Conservation (phyloP, 2,888 invertebrate genomes). For the Patella caerulea region DNA sequence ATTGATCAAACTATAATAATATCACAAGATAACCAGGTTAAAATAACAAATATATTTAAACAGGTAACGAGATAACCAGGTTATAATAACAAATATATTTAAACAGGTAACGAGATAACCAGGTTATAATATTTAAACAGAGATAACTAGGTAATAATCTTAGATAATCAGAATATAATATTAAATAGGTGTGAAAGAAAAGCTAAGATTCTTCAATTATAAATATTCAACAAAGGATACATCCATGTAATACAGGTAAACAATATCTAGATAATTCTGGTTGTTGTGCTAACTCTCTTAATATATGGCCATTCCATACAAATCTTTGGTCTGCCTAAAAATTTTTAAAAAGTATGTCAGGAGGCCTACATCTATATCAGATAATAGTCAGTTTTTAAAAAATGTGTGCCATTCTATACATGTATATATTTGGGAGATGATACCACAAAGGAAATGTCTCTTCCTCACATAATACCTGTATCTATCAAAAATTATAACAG, state of each 20-base stretch:
- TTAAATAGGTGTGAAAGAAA: too few relatives aligned
- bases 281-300: conserved; percentile 82
- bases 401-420: not conserved
- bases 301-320: conserved; percentile 91
- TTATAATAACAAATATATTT: too few relatives aligned
- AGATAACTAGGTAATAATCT: too few relatives aligned
- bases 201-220: too few relatives aligned
- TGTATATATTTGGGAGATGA: not conserved
- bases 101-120: too few relatives aligned
- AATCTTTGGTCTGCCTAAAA: conserved; percentile 85
- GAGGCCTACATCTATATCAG: not conserved
- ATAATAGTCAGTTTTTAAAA: not conserved
- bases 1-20: too few relatives aligned
- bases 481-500: too few relatives aligned
- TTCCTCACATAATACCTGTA: not conserved
- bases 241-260: conserved; percentile 93
- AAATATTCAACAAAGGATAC: conserved; percentile 64
- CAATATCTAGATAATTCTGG: conserved; percentile 78
- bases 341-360: conserved; percentile 8
- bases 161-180: too few relatives aligned
- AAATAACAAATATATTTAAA: too few relatives aligned
- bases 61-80: too few relatives aligned
- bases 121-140: too few relatives aligned
- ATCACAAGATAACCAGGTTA: too few relatives aligned
- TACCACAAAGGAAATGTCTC: not conserved